These are phyloP conservation scores for Nowickia ferox DNA, from an alignment of 2,888 invertebrate species.

Conservation along the genomic window DNA sequence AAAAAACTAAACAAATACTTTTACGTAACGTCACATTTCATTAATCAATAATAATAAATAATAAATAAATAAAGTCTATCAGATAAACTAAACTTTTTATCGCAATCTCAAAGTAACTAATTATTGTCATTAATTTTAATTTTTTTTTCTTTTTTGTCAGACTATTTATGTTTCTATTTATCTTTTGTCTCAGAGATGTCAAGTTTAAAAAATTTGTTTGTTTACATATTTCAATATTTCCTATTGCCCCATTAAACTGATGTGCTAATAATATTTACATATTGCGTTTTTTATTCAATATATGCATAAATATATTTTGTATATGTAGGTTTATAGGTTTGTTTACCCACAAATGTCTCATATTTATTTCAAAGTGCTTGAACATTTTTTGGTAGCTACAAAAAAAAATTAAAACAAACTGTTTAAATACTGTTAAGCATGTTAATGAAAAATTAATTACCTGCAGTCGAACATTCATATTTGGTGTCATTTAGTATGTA, in stretches of 20 bases:
- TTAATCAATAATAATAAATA: background rate
- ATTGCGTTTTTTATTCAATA: constrained; percentile 26
- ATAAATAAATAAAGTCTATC: constrained; percentile 15
- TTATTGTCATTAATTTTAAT: constrained; percentile 49
- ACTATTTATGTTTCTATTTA: constrained; percentile 29
- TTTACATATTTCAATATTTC: constrained; percentile 6
- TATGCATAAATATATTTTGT: no score
- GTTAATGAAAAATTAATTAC: constrained; percentile 38
- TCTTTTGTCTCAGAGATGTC: background rate
- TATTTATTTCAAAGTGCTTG: constrained; percentile 5
- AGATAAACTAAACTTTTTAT: background rate
- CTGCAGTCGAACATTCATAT: constrained; percentile 1
- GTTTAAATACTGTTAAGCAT: constrained; percentile 11
- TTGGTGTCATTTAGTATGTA: background rate
- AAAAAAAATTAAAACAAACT: constrained; percentile 16
- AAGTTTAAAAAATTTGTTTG: constrained; percentile 1
- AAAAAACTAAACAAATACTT: background rate
- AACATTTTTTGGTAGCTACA: background rate
- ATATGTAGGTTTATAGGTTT: background rate
- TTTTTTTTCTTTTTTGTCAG: constrained; percentile 28
- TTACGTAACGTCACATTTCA: constrained; percentile 27
- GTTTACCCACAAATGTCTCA: background rate
- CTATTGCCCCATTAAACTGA: constrained; percentile 2
- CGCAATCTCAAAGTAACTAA: constrained; percentile 36
- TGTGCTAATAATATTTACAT: constrained; percentile 14